phyloP scores from a whole-genome alignment of 2,888 invertebrate species.

The Harmothoe impar region DNA sequence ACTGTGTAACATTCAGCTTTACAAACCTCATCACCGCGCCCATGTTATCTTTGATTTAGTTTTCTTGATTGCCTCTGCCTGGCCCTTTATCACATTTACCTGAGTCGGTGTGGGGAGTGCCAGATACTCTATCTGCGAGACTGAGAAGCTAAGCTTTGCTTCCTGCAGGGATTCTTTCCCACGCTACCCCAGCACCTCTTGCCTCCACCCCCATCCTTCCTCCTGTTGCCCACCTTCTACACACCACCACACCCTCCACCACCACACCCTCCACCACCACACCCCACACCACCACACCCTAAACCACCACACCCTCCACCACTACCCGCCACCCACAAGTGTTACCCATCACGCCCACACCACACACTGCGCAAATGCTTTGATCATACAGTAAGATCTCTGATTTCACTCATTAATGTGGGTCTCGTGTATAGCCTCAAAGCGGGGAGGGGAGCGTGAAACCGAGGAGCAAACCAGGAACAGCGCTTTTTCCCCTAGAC shows the following conservation, averaged over 20 bases:
- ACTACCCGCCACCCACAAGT: no score
- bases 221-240: not conserved
- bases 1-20: not conserved
- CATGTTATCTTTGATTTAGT: not conserved
- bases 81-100: not conserved
- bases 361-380: not conserved
- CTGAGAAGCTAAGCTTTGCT: not conserved
- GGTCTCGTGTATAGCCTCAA: no score
- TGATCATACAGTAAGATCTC: no score
- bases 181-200: not conserved
- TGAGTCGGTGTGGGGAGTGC: no score
- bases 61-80: not conserved
- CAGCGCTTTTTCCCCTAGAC: no score
- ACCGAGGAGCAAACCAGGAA: no score
- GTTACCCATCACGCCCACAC: no score
- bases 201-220: not conserved
- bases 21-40: not conserved
- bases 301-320: no score
- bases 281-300: no score
- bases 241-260: not conserved
- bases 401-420: no score
- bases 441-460: not conserved
- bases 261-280: no score
- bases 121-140: no score
- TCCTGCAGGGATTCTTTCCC: conserved; percentile 4